A percentile compares a stretch with the other conserved stretches of the same genome.
Evolutionary conservation across 2,113 vertebrate species (phyloP).

Genomic region (Muscicapa adusta): DNA sequence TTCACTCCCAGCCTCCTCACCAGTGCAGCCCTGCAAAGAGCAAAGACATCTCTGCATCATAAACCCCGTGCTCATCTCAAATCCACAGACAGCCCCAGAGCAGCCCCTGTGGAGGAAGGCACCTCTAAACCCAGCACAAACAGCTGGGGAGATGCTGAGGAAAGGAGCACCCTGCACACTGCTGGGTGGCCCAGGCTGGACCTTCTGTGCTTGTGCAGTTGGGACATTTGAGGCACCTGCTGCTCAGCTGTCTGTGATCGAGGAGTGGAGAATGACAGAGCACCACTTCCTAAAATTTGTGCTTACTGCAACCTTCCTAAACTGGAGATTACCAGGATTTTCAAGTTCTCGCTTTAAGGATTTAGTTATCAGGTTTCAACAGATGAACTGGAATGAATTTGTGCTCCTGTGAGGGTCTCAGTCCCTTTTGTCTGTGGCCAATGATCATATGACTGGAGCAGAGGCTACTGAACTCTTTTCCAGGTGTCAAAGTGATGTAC

Average conservation of each 20-base stretch:
- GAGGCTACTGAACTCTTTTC: neutral
- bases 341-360: neutral
- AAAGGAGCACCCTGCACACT: rapidly evolving
- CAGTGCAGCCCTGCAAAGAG: neutral
- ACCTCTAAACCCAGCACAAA: neutral
- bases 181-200: neutral
- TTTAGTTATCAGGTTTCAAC: neutral
- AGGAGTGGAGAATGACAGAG: neutral
- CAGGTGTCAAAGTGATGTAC: neutral
- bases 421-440: neutral
- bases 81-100: neutral
- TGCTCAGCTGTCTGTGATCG: neutral
- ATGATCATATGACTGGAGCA: neutral
- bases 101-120: neutral
- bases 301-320: neutral
- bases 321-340: neutral
- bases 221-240: neutral
- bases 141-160: neutral
- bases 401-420: neutral
- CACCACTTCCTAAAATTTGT: neutral
- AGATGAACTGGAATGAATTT: neutral
- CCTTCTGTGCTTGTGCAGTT: neutral
- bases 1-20: rapidly evolving
- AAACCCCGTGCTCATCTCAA: neutral
- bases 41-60: neutral